Evolutionary conservation across 1,140 invertebrate species (phyloP), one percentile per base, ranked within the genome.

Genomic region (Meloidogyne floridensis): DNA sequence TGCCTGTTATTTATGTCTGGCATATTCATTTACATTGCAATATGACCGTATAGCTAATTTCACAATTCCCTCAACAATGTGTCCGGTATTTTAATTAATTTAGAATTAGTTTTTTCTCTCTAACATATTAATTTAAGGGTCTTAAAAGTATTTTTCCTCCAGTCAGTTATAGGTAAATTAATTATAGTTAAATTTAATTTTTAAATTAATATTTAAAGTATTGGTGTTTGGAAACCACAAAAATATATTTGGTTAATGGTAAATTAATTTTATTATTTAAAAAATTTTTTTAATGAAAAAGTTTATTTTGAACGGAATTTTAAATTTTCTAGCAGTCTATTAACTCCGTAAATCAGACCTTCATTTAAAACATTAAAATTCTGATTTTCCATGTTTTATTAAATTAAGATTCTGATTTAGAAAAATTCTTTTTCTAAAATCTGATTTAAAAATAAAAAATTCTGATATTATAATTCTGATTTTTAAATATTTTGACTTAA

Each of bases 241-340:
- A 79, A 79, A 47, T 79, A 79, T 43, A 72, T 79, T 79, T 79
- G 77, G 77, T 20, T 79, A 71, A 79, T 79, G 77, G 77, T 76
- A 56, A 65, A 59, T 32, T 32, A 59, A 59, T 59, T 1, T 32
- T 32, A 32, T 32, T 32, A 32, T 32, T 32, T 32, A 1, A 32
- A 32, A 20, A 32, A 32, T 1, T 32, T 32, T 32, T 32, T 32
- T 32, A 32, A 32, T 32, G 32, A 32, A 32, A 32, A 20, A 20
- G 20, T 20, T 20, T 20, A 20, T 20, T 20, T 20, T 20, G 20
- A 20, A 20, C 20, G 20, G 20, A 20, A 20, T 20, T 20, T 20
- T 20, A 20, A 20, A 20, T 20, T 20, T 20, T 20, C 20, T 20
- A 20, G 20, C 20, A 20, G 20, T 20, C 20, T 20, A 20, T 20